Conservation (phyloP, 1,140 invertebrate species). For the Sminthurides bifidus region DNA sequence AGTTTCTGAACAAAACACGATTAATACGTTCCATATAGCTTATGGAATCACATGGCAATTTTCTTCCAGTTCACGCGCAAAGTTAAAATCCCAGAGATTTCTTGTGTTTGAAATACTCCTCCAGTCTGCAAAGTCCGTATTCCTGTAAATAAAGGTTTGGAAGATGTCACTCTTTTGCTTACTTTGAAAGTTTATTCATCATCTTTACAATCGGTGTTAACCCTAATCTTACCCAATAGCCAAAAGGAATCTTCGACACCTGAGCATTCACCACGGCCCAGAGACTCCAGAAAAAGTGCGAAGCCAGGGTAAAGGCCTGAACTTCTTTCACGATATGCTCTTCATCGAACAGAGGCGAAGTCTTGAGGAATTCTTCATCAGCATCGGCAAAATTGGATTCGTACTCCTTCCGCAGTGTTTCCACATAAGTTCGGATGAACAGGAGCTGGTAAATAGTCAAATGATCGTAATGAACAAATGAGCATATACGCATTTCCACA, state of each 20-base stretch:
- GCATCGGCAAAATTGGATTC: conserved; percentile 25
- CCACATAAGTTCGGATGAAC: conserved; percentile 36
- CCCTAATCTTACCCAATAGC: conserved; percentile 73
- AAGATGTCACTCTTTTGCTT: too few relatives aligned
- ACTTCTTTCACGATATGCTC: conserved; percentile 57
- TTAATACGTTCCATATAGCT: too few relatives aligned
- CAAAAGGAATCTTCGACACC: conserved; percentile 81
- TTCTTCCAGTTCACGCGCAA: too few relatives aligned
- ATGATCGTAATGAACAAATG: too few relatives aligned
- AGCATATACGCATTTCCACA: too few relatives aligned
- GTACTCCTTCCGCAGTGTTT: conserved; percentile 24
- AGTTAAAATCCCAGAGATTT: conserved; percentile 6
- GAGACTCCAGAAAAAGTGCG: conserved; percentile 85
- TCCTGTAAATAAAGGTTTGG: conserved; percentile 19
- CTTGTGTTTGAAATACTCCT: conserved; percentile 23
- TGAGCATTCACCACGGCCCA: conserved; percentile 82
- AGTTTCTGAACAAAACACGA: too few relatives aligned
- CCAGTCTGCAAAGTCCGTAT: conserved; percentile 26
- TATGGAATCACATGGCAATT: too few relatives aligned
- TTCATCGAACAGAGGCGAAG: conserved; percentile 32
- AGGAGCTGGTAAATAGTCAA: conserved; percentile 32
- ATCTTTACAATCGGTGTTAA: too few relatives aligned
- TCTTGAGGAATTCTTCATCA: conserved; percentile 23
- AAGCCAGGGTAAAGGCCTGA: conserved; percentile 65
- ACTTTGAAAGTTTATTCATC: too few relatives aligned